Conservation (phyloP, 2,797 vertebrate genomes). For the Gadopsis marmoratus region DNA sequence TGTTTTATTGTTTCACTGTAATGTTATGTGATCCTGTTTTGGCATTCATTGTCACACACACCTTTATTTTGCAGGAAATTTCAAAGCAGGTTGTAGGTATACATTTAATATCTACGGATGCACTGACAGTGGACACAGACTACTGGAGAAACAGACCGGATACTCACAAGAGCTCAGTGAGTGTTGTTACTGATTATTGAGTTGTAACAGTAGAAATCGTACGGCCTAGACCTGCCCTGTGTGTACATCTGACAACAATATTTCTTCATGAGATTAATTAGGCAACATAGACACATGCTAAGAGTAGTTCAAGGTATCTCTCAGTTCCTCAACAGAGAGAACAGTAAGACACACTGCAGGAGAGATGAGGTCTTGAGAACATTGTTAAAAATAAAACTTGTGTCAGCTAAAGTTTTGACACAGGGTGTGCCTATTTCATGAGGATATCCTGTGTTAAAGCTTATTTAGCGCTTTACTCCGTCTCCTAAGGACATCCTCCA, state of each 20-base stretch:
- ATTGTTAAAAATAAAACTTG: neutral
- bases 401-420: slow-evolving; percentile 1
- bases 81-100: slow-evolving; percentile 84
- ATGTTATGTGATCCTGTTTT: neutral
- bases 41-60: neutral
- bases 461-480: no score
- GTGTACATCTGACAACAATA: neutral
- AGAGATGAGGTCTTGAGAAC: neutral
- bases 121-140: slow-evolving; percentile 61
- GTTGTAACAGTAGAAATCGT: neutral
- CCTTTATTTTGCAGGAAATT: slow-evolving; percentile 77
- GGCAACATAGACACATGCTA: neutral
- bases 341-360: neutral
- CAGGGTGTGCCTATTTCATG: slow-evolving; percentile 2
- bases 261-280: neutral
- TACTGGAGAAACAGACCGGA: slow-evolving; percentile 85
- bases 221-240: neutral
- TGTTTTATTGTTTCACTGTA: neutral
- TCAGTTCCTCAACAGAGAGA: neutral
- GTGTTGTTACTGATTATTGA: slow-evolving; percentile 27
- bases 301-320: neutral
- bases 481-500: neutral
- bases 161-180: slow-evolving; percentile 88
- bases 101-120: slow-evolving; percentile 87
- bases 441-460: neutral